Evolutionary conservation across 2,888 invertebrate species (phyloP).

Genomic region (Drosophila merina): DNA sequence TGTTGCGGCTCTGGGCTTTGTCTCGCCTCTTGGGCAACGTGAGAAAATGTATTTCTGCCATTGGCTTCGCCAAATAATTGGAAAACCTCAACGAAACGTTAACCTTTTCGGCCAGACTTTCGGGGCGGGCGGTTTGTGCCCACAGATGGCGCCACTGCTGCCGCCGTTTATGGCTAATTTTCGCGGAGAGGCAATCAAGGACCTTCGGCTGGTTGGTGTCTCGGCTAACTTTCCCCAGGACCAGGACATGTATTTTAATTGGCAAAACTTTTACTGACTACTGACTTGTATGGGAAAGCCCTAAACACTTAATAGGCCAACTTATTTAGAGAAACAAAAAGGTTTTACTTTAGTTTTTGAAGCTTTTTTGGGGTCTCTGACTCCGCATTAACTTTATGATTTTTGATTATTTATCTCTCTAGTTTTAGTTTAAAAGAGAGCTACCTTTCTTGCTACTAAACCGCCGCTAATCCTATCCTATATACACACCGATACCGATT

Average conservation of each 20-base stretch:
- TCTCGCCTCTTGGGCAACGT: slow-evolving; percentile 51
- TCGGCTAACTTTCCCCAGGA: slow-evolving; percentile 31
- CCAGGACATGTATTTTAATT: slow-evolving; percentile 6
- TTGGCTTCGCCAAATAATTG: neutral
- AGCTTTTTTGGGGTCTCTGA: too few relatives aligned
- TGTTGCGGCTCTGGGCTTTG: slow-evolving; percentile 23
- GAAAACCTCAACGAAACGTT: neutral
- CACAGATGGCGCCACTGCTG: slow-evolving; percentile 61
- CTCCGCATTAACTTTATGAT: too few relatives aligned
- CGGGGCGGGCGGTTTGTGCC: neutral
- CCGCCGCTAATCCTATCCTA: neutral
- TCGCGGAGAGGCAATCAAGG: slow-evolving; percentile 38
- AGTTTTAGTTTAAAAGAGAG: too few relatives aligned
- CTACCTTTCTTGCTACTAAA: too few relatives aligned
- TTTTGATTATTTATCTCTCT: too few relatives aligned
- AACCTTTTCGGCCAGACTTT: neutral
- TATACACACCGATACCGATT: neutral
- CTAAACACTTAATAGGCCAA: neutral
- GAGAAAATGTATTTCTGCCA: slow-evolving; percentile 64
- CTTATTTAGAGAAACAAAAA: neutral
- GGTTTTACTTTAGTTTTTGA: neutral
- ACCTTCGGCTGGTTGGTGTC: slow-evolving; percentile 67
- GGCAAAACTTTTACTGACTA: slow-evolving; percentile 18
- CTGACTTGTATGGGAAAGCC: neutral
- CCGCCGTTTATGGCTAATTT: slow-evolving; percentile 79